These are phyloP conservation scores for Lonchura striata DNA, from an alignment of 2,113 vertebrate genomes.

Conservation along the genomic window DNA sequence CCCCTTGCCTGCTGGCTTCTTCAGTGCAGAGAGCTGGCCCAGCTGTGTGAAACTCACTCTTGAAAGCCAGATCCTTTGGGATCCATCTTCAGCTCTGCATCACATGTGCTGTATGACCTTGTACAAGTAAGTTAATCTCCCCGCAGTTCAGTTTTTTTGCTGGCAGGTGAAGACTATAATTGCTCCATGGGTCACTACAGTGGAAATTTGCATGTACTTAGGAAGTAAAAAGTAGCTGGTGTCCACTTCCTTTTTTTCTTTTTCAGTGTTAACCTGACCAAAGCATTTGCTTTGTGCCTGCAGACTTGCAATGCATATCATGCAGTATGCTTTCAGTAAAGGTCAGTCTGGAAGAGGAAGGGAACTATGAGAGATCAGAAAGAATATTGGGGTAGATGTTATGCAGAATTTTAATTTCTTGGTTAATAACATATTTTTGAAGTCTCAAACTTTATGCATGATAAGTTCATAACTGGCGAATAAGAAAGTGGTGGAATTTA, in stretches of 20 bases:
- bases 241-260: not conserved
- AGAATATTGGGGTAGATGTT: not conserved
- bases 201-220: not conserved
- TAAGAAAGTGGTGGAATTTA: not conserved
- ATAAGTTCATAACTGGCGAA: not conserved
- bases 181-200: not conserved
- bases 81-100: not conserved
- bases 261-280: not conserved
- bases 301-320: not conserved
- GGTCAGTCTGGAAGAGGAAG: not conserved
- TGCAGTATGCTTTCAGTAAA: not conserved
- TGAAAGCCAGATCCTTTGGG: not conserved
- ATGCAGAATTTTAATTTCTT: not conserved
- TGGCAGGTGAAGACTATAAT: not conserved
- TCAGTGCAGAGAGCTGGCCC: not conserved
- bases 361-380: not conserved
- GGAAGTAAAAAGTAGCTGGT: not conserved
- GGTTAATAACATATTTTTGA: not conserved
- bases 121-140: not conserved
- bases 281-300: not conserved
- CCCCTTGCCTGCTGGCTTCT: not conserved
- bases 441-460: not conserved
- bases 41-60: not conserved
- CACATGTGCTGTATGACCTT: not conserved
- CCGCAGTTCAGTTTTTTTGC: not conserved